phyloP scores from a whole-genome alignment of 2,797 vertebrate genomes.

The Falco novaeseelandiae region DNA sequence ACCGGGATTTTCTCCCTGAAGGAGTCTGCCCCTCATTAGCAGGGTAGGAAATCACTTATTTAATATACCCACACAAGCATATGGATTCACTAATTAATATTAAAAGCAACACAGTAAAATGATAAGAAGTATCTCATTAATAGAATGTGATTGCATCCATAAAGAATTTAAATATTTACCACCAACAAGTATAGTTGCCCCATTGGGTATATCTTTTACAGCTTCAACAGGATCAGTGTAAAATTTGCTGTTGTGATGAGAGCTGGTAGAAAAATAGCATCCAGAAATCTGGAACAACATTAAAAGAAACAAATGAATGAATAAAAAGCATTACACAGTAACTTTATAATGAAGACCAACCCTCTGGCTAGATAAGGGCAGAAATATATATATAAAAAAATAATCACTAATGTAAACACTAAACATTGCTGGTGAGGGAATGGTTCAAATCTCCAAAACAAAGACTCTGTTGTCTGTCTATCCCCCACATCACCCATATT shows the following conservation, averaged over 20 bases:
- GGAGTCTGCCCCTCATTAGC: background rate
- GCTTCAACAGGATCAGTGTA: constrained; percentile 88
- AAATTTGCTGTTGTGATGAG: constrained; percentile 80
- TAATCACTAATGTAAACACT: background rate
- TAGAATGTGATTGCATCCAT: background rate
- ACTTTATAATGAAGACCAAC: background rate
- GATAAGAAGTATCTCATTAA: background rate
- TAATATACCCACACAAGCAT: background rate
- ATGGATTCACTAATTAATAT: background rate
- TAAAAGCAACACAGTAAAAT: background rate
- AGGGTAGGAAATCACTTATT: background rate
- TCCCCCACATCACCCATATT: background rate
- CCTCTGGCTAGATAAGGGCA: background rate
- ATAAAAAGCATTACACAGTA: background rate
- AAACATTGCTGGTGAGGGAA: background rate
- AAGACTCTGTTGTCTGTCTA: background rate
- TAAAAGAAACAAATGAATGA: background rate
- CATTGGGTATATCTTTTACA: constrained; percentile 91
- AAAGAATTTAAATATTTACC: constrained; percentile 79
- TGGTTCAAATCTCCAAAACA: background rate
- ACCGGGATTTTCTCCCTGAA: background rate
- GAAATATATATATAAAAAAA: background rate
- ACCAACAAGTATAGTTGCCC: constrained; percentile 91
- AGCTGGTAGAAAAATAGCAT: constrained; percentile 88
- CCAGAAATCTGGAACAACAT: constrained; percentile 76